phyloP scores from a whole-genome alignment of 1,140 invertebrate species.

The Magallana gigas region DNA sequence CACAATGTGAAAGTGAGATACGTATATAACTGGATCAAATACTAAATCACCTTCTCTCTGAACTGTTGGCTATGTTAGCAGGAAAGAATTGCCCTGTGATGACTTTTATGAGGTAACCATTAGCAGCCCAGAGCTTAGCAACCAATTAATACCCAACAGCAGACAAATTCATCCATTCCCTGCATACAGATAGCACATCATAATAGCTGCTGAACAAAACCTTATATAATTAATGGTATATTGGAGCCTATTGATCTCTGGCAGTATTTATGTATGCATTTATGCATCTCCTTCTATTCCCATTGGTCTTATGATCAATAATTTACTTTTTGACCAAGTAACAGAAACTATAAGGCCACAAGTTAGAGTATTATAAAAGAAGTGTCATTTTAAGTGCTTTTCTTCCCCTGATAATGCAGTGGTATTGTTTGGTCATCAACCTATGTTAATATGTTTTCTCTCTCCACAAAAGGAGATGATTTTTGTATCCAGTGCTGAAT shows the following conservation, averaged over 20 bases:
- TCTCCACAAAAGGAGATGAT: too few relatives aligned
- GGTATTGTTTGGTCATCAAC: neutral
- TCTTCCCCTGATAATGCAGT: neutral
- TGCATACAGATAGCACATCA: neutral
- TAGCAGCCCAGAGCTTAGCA: neutral
- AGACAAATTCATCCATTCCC: neutral
- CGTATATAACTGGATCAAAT: too few relatives aligned
- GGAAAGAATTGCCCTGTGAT: neutral
- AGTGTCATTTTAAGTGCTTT: neutral
- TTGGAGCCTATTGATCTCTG: neutral
- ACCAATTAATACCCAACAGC: neutral
- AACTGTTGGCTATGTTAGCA: too few relatives aligned
- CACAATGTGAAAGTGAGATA: too few relatives aligned
- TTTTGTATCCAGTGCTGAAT: too few relatives aligned
- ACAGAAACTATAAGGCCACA: neutral
- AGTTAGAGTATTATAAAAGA: neutral
- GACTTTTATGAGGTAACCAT: neutral
- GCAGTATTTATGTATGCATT: neutral
- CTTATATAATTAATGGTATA: neutral
- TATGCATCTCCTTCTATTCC: conserved; percentile 3
- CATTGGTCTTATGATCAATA: neutral
- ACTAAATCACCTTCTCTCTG: too few relatives aligned
- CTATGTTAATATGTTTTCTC: too few relatives aligned
- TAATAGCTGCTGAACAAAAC: neutral
- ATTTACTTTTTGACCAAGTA: neutral